Conservation (phyloP, 1,140 invertebrate species). For the Magallana angulata region DNA sequence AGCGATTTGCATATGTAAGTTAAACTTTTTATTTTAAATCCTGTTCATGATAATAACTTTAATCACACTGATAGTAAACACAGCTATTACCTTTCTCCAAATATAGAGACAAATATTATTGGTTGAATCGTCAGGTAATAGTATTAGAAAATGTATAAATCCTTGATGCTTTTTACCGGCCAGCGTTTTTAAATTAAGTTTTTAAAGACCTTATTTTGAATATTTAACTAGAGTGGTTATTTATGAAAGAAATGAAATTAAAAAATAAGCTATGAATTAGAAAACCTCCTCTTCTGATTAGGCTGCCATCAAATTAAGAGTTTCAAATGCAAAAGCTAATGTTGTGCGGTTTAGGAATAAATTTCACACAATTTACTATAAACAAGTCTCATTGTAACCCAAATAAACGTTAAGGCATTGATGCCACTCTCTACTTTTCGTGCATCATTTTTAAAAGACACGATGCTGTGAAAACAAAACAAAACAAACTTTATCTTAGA, state of each 20-base stretch:
- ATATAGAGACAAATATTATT: not conserved
- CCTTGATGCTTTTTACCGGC: not conserved
- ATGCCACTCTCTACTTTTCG: too few species aligned
- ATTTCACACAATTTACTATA: too few species aligned
- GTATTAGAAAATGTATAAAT: not conserved
- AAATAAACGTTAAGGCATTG: too few species aligned
- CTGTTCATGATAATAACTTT: too few species aligned
- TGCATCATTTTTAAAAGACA: too few species aligned
- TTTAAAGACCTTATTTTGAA: not conserved
- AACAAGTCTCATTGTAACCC: too few species aligned
- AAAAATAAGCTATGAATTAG: not conserved
- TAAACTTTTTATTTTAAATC: too few species aligned
- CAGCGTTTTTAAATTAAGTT: not conserved
- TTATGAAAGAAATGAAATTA: slow-evolving; percentile 22
- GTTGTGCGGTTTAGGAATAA: not conserved
- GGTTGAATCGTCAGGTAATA: not conserved
- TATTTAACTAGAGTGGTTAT: slow-evolving; percentile 8
- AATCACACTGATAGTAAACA: too few species aligned
- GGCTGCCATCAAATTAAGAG: not conserved
- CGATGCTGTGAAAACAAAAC: too few species aligned
- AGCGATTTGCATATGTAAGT: too few species aligned
- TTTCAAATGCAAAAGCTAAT: not conserved
- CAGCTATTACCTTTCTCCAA: not conserved
- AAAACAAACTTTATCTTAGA: too few species aligned
- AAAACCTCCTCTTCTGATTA: not conserved